Percentiles rank a stretch among this genome's conserved stretches.
phyloP scores from a whole-genome alignment of 2,888 invertebrate species.

The Cantharis nigra region DNA sequence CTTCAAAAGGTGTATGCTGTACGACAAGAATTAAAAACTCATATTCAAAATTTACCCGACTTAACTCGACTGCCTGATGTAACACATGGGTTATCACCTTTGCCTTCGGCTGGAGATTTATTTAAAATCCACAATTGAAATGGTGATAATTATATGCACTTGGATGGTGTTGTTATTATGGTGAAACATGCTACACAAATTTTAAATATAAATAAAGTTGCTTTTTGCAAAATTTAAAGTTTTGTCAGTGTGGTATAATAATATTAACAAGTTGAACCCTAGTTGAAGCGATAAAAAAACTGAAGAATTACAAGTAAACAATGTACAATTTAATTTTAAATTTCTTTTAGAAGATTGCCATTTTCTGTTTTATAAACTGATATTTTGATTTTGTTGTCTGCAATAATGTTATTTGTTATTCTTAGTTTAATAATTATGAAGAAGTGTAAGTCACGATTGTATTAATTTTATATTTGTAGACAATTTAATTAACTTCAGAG shows the following conservation, averaged over 20 bases:
- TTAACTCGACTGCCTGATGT: constrained; percentile 90
- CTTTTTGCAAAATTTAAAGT: constrained; percentile 1
- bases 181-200: background rate
- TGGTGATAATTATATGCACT: background rate
- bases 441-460: background rate
- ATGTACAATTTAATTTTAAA: background rate
- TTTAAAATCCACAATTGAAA: constrained; percentile 68
- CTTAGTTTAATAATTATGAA: background rate
- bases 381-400: background rate
- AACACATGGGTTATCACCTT: constrained; percentile 87
- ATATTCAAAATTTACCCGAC: constrained; percentile 92
- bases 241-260: background rate
- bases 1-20: constrained; percentile 85
- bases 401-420: background rate
- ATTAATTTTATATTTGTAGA: background rate
- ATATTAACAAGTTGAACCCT: background rate
- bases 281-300: background rate
- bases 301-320: background rate
- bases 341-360: background rate
- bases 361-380: background rate
- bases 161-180: background rate
- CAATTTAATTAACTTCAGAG: background rate
- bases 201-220: background rate
- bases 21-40: constrained; percentile 86
- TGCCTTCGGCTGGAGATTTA: constrained; percentile 94